These are phyloP conservation scores for Calliopsis andreniformis DNA, from an alignment of 1,140 invertebrate genomes.

Conservation along the genomic window DNA sequence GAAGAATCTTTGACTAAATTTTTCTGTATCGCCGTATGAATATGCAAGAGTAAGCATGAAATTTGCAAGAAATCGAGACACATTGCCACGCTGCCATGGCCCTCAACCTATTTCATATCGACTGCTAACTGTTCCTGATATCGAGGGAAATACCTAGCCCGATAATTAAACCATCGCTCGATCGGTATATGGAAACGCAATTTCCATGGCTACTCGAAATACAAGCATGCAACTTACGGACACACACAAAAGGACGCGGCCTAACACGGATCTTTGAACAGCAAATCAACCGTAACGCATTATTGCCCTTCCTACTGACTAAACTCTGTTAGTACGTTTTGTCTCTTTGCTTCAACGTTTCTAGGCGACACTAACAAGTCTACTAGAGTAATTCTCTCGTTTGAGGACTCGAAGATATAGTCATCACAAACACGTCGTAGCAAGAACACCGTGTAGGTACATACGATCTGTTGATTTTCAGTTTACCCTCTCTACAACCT, in stretches of 20 bases:
- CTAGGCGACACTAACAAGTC: too few relatives aligned
- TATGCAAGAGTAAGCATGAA: conserved; percentile 13
- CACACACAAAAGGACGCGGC: neutral
- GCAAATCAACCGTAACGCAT: conserved; percentile 6
- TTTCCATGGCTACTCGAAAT: conserved; percentile 25
- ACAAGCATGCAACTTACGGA: conserved; percentile 3
- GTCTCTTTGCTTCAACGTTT: neutral
- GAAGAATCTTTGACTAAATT: neutral
- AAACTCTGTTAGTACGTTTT: neutral
- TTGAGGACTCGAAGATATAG: too few relatives aligned
- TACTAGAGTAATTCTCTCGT: too few relatives aligned
- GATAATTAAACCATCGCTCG: conserved; percentile 49
- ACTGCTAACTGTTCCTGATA: conserved; percentile 22
- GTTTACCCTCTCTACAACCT: too few relatives aligned
- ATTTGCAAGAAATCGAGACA: neutral
- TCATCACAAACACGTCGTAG: too few relatives aligned
- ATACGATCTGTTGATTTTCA: too few relatives aligned
- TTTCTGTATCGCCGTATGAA: conserved; percentile 1
- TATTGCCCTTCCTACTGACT: conserved; percentile 5
- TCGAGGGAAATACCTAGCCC: conserved; percentile 17
- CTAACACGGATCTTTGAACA: conserved; percentile 37
- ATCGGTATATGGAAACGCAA: conserved; percentile 34
- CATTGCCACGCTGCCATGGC: neutral
- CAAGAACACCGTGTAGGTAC: too few relatives aligned
- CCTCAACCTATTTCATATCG: conserved; percentile 15